Base-by-base conservation (phyloP, 2,797 vertebrate genomes). In the Coilia nasus region DNA sequence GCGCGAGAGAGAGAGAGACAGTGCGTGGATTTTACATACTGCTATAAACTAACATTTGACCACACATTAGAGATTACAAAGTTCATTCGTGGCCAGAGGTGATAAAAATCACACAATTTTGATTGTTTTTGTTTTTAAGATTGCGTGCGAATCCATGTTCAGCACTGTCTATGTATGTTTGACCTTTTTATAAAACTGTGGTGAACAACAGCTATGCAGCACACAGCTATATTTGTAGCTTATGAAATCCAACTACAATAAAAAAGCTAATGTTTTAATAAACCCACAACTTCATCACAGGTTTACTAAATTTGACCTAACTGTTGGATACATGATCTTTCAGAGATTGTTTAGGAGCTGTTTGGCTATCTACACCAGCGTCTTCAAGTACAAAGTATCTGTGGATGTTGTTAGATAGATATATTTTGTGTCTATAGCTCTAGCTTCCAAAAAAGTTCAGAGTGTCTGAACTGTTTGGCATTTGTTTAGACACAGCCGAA, bases 1-100 rank as follows among this genome's bases (percentile, higher is more conserved):
- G 83, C 88, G 84, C 64, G 12, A 54, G 78, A 67, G 25, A 31
- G 71, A 78, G 35, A 1, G 31, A 41, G 71, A 44, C 19, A 44
- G 71, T 4, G 19, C 21, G 71, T 78, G 71, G 41, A 44, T 44
- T 78, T 78, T 41, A 78, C 41, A 35, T 10, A 78, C 19, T 21
- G 35, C 71, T 78, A 78, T 78, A 78, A 78, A 78, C 31, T 78
- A 15, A 44, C 44, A 44, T 78, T 44, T 78, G 35, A n/a, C 71
- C 71, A 44, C 31, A 41, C 71, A 44, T 78, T 21, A n/a, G 31
- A 78, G 71, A 44, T 17, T 28, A 19, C 14, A 44, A 31, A 78
- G 71, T 44, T 44, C 71, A 78, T 1, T 17, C 10, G 6, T 17
- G 12, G 35, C 44, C 31, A 44, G 35, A 44, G 31, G 7, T 21